phyloP scores from a whole-genome alignment of 1,140 invertebrate species.

The Zaprionus ornatus region DNA sequence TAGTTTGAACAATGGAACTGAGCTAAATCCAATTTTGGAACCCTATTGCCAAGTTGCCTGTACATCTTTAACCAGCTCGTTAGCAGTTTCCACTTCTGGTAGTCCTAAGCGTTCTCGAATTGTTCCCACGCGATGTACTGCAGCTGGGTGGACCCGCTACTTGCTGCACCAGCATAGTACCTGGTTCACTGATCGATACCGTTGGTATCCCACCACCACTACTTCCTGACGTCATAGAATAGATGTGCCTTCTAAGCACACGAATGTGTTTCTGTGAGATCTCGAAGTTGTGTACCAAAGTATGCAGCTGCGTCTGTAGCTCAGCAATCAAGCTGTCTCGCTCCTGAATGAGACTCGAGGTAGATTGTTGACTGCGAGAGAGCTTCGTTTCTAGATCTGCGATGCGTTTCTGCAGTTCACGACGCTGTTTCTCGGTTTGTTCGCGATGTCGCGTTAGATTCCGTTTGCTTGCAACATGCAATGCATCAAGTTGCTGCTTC shows the following conservation, averaged over 20 bases:
- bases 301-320: constrained; percentile 75
- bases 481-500: constrained; percentile 62
- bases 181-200: constrained; percentile 20
- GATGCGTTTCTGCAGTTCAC: constrained; percentile 76
- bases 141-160: constrained; percentile 1
- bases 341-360: constrained; percentile 71
- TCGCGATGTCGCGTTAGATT: constrained; percentile 71
- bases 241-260: constrained; percentile 72
- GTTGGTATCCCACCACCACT: constrained; percentile 9
- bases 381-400: constrained; percentile 75
- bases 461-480: constrained; percentile 63
- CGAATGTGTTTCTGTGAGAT: constrained; percentile 81
- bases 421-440: constrained; percentile 71
- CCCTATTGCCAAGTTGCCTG: constrained; percentile 58
- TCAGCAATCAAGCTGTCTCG: constrained; percentile 76
- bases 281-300: constrained; percentile 78
- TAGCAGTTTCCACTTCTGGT: background rate
- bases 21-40: background rate
- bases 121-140: background rate
- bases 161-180: constrained; percentile 18
- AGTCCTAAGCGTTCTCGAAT: constrained; percentile 6
- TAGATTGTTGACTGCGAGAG: constrained; percentile 75
- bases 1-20: background rate
- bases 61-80: background rate
- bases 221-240: constrained; percentile 64